phyloP scores from a whole-genome alignment of 1,140 invertebrate species.

The Papilio polyxenes region DNA sequence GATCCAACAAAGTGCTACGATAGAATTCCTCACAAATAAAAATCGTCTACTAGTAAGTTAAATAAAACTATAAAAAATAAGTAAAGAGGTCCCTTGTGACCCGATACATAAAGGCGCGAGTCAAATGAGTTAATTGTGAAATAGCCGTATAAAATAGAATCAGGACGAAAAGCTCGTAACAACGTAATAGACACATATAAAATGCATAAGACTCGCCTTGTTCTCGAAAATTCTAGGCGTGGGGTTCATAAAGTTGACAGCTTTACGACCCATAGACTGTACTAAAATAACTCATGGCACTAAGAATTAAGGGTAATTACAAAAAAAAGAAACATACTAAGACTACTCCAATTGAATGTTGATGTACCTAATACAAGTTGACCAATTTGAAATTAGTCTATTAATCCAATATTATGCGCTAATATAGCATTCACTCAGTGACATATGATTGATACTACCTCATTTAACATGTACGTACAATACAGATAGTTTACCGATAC shows the following conservation, averaged over 20 bases:
- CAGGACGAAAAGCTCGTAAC: slow-evolving; percentile 26
- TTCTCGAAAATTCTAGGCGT: slow-evolving; percentile 3
- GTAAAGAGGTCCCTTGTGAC: background rate
- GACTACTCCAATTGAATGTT: background rate
- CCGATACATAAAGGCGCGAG: background rate
- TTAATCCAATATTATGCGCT: too few relatives aligned
- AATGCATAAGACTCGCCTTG: slow-evolving; percentile 28
- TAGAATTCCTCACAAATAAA: background rate
- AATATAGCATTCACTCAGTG: too few relatives aligned
- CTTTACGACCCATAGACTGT: slow-evolving; percentile 28
- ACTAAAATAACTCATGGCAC: background rate
- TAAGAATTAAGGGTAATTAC: background rate
- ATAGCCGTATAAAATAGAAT: slow-evolving; percentile 26
- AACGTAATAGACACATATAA: slow-evolving; percentile 13
- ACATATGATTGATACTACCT: too few relatives aligned
- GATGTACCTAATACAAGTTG: too few relatives aligned
- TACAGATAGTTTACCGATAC: background rate
- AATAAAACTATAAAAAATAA: slow-evolving; percentile 10
- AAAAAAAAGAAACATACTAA: background rate
- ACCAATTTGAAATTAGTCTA: background rate
- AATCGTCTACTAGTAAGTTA: background rate
- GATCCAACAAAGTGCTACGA: background rate
- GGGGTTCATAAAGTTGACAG: slow-evolving; percentile 27
- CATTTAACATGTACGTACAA: too few relatives aligned
- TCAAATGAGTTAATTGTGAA: slow-evolving; percentile 21